A percentile compares a stretch with the other conserved stretches of the same genome.
Evolutionary conservation across 2,797 vertebrate species (phyloP).

Genomic region (Lophotriccus pileatus): DNA sequence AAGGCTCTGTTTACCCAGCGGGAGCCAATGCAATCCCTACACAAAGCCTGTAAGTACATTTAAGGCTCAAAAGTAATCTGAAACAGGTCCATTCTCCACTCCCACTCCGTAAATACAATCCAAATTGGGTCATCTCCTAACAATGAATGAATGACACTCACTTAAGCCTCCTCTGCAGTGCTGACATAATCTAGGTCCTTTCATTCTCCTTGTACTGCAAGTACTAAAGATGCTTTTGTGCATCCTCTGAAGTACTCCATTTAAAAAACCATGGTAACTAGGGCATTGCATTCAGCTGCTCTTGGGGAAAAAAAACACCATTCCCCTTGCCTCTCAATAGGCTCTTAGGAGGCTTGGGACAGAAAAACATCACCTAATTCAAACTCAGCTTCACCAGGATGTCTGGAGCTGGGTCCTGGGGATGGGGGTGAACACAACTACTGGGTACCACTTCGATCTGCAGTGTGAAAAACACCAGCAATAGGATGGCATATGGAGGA

Average conservation of each 20-base stretch:
- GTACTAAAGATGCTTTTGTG: conserved; percentile 56
- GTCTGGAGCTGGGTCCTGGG: not conserved
- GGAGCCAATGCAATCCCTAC: not conserved
- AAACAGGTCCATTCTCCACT: conserved; percentile 13
- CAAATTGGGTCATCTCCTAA: conserved; percentile 16
- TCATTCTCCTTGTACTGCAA: conserved; percentile 8
- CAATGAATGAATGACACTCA: conserved; percentile 19
- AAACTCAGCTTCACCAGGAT: not conserved
- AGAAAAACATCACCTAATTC: not conserved
- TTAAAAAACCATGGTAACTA: conserved; percentile 27
- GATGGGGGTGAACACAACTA: not conserved
- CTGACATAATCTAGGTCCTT: conserved; percentile 24
- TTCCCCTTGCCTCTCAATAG: not conserved
- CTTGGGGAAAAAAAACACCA: not conserved
- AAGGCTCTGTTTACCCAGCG: not conserved
- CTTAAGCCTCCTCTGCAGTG: not conserved
- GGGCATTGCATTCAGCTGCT: conserved; percentile 14
- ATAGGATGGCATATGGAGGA: not conserved
- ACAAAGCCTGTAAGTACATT: conserved; percentile 13
- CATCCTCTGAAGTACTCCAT: conserved; percentile 15
- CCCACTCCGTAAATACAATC: not conserved
- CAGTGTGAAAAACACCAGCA: not conserved
- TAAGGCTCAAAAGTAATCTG: conserved; percentile 9
- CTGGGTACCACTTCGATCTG: not conserved
- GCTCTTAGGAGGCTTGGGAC: not conserved